Base-by-base conservation (phyloP, 2,888 invertebrate species). In the Idaea aversata region DNA sequence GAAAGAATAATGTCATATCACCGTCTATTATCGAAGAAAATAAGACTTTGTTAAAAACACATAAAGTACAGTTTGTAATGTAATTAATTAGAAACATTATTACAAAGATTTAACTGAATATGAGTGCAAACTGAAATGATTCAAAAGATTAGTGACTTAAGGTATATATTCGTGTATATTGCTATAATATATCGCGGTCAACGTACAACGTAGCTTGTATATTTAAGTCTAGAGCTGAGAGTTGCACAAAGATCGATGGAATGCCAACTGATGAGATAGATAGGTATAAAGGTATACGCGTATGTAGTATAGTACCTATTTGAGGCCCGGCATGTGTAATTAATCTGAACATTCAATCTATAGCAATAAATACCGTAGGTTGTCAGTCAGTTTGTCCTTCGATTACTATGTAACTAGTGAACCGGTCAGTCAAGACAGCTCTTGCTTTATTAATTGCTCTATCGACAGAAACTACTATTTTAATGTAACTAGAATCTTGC, bases 301-400 rank as follows among this genome's bases (percentile, higher is more conserved):
- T 83, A 82, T 80, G 70, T 64, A 66, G 70, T 59, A 61, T 63
- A 65, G 62, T 62, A 15, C 63, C 61, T 63, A 68, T 69, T 63
- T 75, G 81, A 79, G 79, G 77, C 77, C 77, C 76, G 75, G 85
- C 81, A 85, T 87, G 81, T 85, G 86, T 87, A 88, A 87, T 88
- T 88, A 87, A 87, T 88, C 86, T 86, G 80, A 82, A 84, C 84
- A 84, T 85, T 87, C 82, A 83, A 87, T 88, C 86, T 88, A 86
- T 83, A 87, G 83, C 86, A 86, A 87, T 86, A 88, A 87, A 88
- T 87, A 87, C 86, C 82, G 83, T 84, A 79, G 79, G 79, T 80
- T 85, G 86, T 84, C 80, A 80, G 82, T 83, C 83, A 80, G 86
- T 85, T 78, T 87, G 88, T 88, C 88, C 88, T 88, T 88, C 86